Conservation (phyloP, 2,113 vertebrate genomes). For the Elaphurus davidianus region DNA sequence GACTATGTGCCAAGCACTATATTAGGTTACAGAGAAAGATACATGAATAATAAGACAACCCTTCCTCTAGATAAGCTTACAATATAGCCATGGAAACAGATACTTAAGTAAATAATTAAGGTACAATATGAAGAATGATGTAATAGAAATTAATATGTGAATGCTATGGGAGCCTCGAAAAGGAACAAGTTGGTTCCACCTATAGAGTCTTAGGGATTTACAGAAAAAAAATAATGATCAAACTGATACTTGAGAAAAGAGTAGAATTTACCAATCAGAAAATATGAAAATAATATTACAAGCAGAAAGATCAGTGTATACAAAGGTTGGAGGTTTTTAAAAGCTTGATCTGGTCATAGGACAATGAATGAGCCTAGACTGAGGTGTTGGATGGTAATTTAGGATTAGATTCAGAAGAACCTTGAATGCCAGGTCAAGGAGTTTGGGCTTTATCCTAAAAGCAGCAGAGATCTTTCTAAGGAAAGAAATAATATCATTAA, state of each 20-base stretch:
- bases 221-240: background rate
- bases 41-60: background rate
- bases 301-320: background rate
- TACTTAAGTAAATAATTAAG: background rate
- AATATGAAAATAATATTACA: background rate
- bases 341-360: background rate
- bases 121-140: background rate
- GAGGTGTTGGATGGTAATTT: background rate
- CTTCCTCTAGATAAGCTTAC: conserved; percentile 2
- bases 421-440: background rate
- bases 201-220: background rate
- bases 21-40: background rate
- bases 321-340: background rate
- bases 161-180: background rate
- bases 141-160: background rate
- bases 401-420: background rate
- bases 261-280: conserved; percentile 5
- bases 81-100: background rate
- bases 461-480: background rate
- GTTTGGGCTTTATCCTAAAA: conserved; percentile 45
- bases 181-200: background rate
- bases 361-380: background rate
- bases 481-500: background rate
- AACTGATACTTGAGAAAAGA: conserved; percentile 25
- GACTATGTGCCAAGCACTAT: background rate